Percentiles rank a stretch among this genome's conserved stretches.
Evolutionary conservation across 2,888 invertebrate genomes (phyloP).

Genomic region (Metalampra italica): DNA sequence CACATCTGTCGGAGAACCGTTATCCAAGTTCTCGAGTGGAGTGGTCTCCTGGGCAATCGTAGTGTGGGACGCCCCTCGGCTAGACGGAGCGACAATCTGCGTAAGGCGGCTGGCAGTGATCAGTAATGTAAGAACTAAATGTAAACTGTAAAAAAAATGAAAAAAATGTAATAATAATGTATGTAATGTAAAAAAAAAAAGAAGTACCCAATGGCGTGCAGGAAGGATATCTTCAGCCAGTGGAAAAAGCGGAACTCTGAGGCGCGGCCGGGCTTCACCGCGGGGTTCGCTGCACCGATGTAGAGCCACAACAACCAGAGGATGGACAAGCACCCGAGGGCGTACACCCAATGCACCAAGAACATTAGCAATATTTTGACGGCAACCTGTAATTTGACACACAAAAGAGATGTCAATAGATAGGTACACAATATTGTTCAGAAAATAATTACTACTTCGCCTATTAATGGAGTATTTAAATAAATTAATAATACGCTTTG

Average conservation of each 20-base stretch:
- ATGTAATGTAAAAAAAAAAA: no score
- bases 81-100: no score
- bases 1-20: neutral
- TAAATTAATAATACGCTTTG: no score
- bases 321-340: slow-evolving; percentile 88
- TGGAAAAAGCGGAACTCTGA: slow-evolving; percentile 89
- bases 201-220: slow-evolving; percentile 88
- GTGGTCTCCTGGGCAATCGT: no score
- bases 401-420: neutral
- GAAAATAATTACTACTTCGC: no score
- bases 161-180: no score
- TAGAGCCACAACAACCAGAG: slow-evolving; percentile 94
- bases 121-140: no score
- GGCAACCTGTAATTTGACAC: slow-evolving; percentile 80
- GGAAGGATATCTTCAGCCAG: slow-evolving; percentile 85
- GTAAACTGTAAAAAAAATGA: no score
- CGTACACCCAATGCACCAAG: slow-evolving; percentile 95
- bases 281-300: slow-evolving; percentile 96
- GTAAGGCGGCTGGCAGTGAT: no score
- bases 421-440: neutral
- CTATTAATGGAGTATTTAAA: no score
- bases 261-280: slow-evolving; percentile 94
- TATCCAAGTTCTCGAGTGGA: no score
- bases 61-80: no score
- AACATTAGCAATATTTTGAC: slow-evolving; percentile 94